Evolutionary conservation across 2,113 vertebrate genomes (phyloP), one percentile per base, ranked within the genome.

Genomic region (Albula goreensis): DNA sequence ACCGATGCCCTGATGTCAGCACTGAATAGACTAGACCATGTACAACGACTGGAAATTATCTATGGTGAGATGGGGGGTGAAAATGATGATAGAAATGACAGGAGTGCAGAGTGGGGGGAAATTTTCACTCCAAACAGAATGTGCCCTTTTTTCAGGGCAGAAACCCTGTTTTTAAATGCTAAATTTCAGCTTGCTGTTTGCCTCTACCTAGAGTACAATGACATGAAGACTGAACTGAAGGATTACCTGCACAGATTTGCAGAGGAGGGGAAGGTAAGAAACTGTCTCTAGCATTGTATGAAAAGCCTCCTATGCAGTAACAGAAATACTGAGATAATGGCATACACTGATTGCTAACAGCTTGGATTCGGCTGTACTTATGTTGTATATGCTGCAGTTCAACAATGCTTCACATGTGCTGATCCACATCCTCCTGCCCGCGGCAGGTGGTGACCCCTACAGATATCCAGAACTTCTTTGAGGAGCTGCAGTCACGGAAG

Each of bases 31-130:
- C 96, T 99, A 96, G 92, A 97, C 90, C 96, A 94, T 79, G 96
- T 97, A 19, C 97, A 98, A 90, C 98, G 99, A 92, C 97, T 99
- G 81, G 98, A 99, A 88, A 94, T 99, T 52, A 98, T 99, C 87
- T 98, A 97, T 83, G 96, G 98, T 99, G 94, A 97, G 89, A 6
- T 41, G 31, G 31, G 31, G 31, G 31, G 31, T 41, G 31, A 41
- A 41, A 41, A 41, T 84, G 2, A 53, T 5, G 12, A 22, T 4
- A 22, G n/a, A 17, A 17, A 5, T 25, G 78, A 17, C n/a, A 1
- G 50, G 25, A 51, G 1, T 0, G 53, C 1, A 2, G 25, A 41
- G 31, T 41, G 31, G 9, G 25, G 77, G 52, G 19, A 49, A 2
- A 13, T 51, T 31, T 49, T n/a, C 15, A n/a, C n/a, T 50, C 7